Evolutionary conservation across 2,797 vertebrate genomes (phyloP).

Genomic region (Sparidentex hasta): DNA sequence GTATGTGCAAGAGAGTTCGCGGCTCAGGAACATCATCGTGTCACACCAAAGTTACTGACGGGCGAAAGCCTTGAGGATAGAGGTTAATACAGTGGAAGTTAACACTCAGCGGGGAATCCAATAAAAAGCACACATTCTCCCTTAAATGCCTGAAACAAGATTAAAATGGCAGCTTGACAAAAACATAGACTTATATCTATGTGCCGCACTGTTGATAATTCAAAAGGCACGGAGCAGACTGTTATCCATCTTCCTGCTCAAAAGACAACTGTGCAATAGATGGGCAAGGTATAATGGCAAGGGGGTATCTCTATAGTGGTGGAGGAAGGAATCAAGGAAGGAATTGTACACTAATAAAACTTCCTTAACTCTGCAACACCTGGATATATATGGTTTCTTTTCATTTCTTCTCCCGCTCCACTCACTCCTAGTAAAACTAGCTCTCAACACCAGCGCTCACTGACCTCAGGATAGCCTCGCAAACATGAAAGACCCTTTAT

Average conservation of each 20-base stretch:
- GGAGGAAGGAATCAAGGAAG: conserved; percentile 66
- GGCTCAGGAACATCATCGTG: conserved; percentile 60
- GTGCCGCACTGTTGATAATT: conserved; percentile 67
- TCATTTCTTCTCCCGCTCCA: conserved; percentile 78
- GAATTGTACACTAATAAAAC: conserved; percentile 79
- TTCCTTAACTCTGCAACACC: conserved; percentile 78
- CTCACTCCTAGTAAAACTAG: conserved; percentile 83
- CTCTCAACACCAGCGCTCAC: conserved; percentile 81
- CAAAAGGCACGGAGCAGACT: conserved; percentile 62
- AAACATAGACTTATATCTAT: conserved; percentile 61
- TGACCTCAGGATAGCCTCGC: conserved; percentile 85
- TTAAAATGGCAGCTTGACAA: conserved; percentile 59
- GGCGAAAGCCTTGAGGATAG: conserved; percentile 69
- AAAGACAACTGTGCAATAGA: conserved; percentile 64
- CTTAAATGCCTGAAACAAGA: conserved; percentile 71
- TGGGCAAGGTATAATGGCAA: conserved; percentile 56
- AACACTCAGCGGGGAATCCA: conserved; percentile 31
- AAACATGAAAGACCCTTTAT: conserved; percentile 88
- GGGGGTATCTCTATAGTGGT: conserved; percentile 49
- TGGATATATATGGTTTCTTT: conserved; percentile 82
- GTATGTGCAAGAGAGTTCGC: conserved; percentile 33
- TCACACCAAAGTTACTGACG: conserved; percentile 68
- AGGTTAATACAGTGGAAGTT: conserved; percentile 69
- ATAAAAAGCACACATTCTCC: conserved; percentile 51
- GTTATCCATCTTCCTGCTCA: conserved; percentile 46